Evolutionary conservation across 2,113 vertebrate genomes (phyloP), one percentile per base, ranked within the genome.

Genomic region (Tichodroma muraria): DNA sequence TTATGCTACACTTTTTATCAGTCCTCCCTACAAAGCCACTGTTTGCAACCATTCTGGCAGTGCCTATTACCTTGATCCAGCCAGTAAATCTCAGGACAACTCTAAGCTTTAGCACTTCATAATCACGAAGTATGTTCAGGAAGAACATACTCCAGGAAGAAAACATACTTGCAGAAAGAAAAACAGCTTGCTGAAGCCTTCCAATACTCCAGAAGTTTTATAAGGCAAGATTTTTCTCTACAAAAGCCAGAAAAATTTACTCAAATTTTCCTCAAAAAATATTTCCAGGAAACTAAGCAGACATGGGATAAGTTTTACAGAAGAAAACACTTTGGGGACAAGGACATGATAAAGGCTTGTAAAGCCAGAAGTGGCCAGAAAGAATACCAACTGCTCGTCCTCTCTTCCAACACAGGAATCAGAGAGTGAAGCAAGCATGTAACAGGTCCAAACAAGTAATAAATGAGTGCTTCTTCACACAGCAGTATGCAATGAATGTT

Each of bases 371-470:
- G 13, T 6, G 11, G 23, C 69, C 23, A 70, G 19, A 63, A 50
- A 56, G 25, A 77, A 15, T 59, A 72, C 4, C 0, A 1, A 59
- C 6, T 38, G 15, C 17, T 18, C 24, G n/a, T 27, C 2, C 5
- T 17, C 10, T 70, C 35, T 80, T 87, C 27, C 16, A 56, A 35
- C 7, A 47, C 6, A 53, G 31, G 37, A 80, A 40, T 45, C 40
- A 21, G 9, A 37, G 4, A 64, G 42, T 2, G 23, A 88, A 88
- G 35, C 21, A 18, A 60, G 28, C 27, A 73, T 1, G 0, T 20
- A 80, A 78, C 38, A 80, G 30, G 77, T 45, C 72, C 30, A 54
- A 95, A 78, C 52, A 87, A 71, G 60, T 31, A 76, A 44, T 8
- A 56, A 33, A 19, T 63, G 21, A 83, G 25, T 40, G 31, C 42